These are phyloP conservation scores for Medauroidea extradentata DNA, from an alignment of 1,140 invertebrate species.

Conservation along the genomic window DNA sequence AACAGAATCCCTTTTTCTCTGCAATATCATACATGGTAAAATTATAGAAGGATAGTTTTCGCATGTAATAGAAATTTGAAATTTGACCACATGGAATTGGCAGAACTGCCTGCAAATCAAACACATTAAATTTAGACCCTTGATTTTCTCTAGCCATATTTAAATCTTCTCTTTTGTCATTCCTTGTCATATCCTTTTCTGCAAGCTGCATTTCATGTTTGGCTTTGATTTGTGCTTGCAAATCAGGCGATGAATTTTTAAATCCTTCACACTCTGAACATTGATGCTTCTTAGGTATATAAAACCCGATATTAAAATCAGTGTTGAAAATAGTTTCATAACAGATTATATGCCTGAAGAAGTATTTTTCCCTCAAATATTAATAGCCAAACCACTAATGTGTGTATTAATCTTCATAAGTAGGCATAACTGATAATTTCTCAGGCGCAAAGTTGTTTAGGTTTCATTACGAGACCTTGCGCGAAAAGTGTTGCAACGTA, in stretches of 20 bases:
- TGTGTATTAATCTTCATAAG: too few species aligned
- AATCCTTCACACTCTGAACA: constrained; percentile 27
- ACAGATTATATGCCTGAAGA: too few species aligned
- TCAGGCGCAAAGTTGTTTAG: too few species aligned
- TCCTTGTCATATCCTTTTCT: constrained; percentile 21
- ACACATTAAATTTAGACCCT: constrained; percentile 19
- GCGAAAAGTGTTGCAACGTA: too few species aligned
- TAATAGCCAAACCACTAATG: too few species aligned
- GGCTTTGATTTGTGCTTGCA: constrained; percentile 18
- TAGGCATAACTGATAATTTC: too few species aligned
- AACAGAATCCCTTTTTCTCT: constrained; percentile 16
- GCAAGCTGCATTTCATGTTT: constrained; percentile 21
- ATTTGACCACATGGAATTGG: constrained; percentile 23
- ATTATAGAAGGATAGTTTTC: constrained; percentile 29
- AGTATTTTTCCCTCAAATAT: too few species aligned
- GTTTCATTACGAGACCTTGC: too few species aligned
- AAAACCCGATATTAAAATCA: constrained; percentile 19
- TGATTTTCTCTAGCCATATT: constrained; percentile 17
- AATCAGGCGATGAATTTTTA: constrained; percentile 8
- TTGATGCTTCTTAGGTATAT: constrained; percentile 27
- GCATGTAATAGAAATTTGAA: constrained; percentile 26
- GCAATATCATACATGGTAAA: constrained; percentile 24
- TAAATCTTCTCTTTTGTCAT: constrained; percentile 23
- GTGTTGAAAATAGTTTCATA: too few species aligned
- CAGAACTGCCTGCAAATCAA: constrained; percentile 30